A percentile compares a stretch with the other conserved stretches of the same genome.
Evolutionary conservation across 1,140 invertebrate species (phyloP).

Genomic region (Drosophila pseudoobscura): DNA sequence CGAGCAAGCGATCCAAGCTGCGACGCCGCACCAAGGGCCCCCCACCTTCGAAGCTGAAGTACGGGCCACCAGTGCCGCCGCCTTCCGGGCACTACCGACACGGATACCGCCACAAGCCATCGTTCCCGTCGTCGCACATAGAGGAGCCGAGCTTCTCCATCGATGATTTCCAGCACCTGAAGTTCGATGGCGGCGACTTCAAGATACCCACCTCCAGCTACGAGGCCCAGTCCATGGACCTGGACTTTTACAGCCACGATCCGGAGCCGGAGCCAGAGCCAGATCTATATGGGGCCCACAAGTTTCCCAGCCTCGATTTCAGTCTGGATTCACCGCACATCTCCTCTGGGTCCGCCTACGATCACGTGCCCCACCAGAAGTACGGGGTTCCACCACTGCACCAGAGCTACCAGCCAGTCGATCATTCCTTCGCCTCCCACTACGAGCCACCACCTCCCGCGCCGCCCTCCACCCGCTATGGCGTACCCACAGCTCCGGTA

Average conservation of each 20-base stretch:
- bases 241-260: slow-evolving; percentile 69
- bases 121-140: slow-evolving; percentile 34
- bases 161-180: slow-evolving; percentile 70
- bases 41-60: slow-evolving; percentile 60
- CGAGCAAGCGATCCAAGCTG: slow-evolving; percentile 50
- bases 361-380: slow-evolving; percentile 60
- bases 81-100: slow-evolving; percentile 18
- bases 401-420: slow-evolving; percentile 48
- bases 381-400: slow-evolving; percentile 58
- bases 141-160: slow-evolving; percentile 59
- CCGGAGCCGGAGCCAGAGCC: slow-evolving; percentile 37
- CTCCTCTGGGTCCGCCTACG: not conserved
- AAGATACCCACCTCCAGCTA: slow-evolving; percentile 67
- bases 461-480: slow-evolving; percentile 19
- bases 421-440: slow-evolving; percentile 44
- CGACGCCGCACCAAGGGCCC: slow-evolving; percentile 55
- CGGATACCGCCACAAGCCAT: slow-evolving; percentile 47
- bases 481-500: not conserved
- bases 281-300: slow-evolving; percentile 60
- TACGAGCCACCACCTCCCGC: slow-evolving; percentile 44
- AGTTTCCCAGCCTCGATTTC: slow-evolving; percentile 61
- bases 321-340: slow-evolving; percentile 13
- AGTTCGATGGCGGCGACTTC: slow-evolving; percentile 69
- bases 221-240: slow-evolving; percentile 74
- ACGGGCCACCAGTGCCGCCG: slow-evolving; percentile 58